These are phyloP conservation scores for Hyles lineata DNA, from an alignment of 2,888 invertebrate species.

Conservation along the genomic window DNA sequence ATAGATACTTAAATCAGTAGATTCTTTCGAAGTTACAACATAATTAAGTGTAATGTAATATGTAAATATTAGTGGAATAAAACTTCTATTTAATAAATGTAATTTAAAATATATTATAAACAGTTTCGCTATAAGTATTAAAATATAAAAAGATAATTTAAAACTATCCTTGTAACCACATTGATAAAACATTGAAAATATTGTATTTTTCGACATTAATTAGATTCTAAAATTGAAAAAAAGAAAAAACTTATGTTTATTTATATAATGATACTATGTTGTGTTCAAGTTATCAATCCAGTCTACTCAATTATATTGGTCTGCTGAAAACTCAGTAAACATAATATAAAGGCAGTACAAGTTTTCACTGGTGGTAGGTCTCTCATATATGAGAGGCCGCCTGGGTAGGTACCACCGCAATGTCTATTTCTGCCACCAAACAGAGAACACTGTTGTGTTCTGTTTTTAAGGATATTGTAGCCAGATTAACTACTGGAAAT, in stretches of 20 bases:
- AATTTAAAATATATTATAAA: not conserved
- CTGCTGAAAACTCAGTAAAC: too few relatives aligned
- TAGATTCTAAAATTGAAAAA: not conserved
- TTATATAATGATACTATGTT: not conserved
- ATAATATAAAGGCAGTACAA: too few relatives aligned
- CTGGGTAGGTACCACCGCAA: too few relatives aligned
- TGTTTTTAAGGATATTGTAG: too few relatives aligned
- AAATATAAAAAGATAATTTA: not conserved
- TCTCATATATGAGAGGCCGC: too few relatives aligned
- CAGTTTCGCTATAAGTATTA: slow-evolving; percentile 2
- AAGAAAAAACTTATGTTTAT: too few relatives aligned
- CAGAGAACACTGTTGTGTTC: too few relatives aligned
- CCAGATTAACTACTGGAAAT: too few relatives aligned
- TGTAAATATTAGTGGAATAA: slow-evolving; percentile 21
- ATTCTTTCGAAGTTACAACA: slow-evolving; percentile 2
- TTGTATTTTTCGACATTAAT: not conserved
- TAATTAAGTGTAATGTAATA: not conserved
- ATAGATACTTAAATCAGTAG: slow-evolving; percentile 16
- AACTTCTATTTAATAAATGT: slow-evolving; percentile 2
- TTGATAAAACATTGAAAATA: not conserved
- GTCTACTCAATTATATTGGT: too few relatives aligned
- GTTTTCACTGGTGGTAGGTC: too few relatives aligned
- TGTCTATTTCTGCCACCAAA: too few relatives aligned
- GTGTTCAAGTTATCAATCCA: too few relatives aligned
- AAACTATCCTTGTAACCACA: not conserved